Conservation (phyloP, 2,888 invertebrate species). For the Drosophila helvetica region DNA sequence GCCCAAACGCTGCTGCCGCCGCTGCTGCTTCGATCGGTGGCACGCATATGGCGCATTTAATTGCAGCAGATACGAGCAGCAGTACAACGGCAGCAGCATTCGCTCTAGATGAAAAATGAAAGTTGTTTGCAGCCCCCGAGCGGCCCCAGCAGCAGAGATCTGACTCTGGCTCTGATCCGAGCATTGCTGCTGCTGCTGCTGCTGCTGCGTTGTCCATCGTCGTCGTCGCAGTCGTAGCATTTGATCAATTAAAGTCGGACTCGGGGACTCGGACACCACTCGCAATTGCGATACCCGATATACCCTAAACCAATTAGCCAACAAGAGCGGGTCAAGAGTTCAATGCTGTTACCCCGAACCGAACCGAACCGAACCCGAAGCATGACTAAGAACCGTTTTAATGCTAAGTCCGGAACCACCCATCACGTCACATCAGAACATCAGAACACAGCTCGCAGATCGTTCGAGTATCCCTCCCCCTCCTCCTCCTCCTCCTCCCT, state of each 20-base stretch:
- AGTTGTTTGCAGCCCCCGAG: slow-evolving; percentile 58
- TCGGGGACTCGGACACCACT: background rate
- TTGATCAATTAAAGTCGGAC: slow-evolving; percentile 69
- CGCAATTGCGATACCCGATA: slow-evolving; percentile 63
- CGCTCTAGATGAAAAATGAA: slow-evolving; percentile 69
- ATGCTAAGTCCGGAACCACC: background rate
- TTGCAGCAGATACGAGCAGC: slow-evolving; percentile 48
- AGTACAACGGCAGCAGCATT: slow-evolving; percentile 26
- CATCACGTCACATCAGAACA: slow-evolving; percentile 16
- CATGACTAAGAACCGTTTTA: slow-evolving; percentile 58
- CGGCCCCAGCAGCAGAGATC: slow-evolving; percentile 15
- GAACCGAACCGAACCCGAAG: slow-evolving; percentile 27
- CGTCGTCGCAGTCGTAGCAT: slow-evolving; percentile 51
- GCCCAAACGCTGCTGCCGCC: slow-evolving; percentile 7
- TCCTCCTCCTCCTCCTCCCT: background rate
- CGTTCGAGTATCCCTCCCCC: slow-evolving; percentile 12
- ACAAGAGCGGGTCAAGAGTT: slow-evolving; percentile 65
- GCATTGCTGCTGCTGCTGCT: background rate
- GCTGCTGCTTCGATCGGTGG: background rate
- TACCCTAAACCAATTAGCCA: slow-evolving; percentile 63
- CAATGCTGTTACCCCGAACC: slow-evolving; percentile 49
- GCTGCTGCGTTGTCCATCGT: slow-evolving; percentile 4
- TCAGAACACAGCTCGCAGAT: slow-evolving; percentile 11
- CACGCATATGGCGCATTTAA: slow-evolving; percentile 57
- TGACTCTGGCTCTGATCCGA: slow-evolving; percentile 10